phyloP scores from a whole-genome alignment of 2,888 invertebrate genomes.

The Lysandra coridon region DNA sequence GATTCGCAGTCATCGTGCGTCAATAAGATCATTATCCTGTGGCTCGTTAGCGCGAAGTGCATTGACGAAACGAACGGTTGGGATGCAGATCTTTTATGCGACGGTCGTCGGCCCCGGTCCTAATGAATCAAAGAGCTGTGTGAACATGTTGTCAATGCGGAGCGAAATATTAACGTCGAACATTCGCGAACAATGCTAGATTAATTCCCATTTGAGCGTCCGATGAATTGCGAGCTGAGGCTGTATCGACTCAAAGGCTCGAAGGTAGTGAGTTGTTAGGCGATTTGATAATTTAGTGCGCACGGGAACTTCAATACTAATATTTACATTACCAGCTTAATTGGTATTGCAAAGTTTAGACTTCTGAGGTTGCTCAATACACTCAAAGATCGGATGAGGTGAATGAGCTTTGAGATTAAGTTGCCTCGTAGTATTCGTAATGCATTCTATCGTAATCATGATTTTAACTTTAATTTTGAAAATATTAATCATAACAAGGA shows the following conservation, averaged over 20 bases:
- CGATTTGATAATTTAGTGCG: constrained; percentile 21
- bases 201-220: constrained; percentile 72
- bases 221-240: constrained; percentile 60
- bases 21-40: constrained; percentile 71
- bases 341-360: constrained; percentile 10
- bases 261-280: not conserved
- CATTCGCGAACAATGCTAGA: constrained; percentile 65
- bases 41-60: constrained; percentile 71
- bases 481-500: no score
- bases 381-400: not conserved
- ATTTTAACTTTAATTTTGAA: not conserved
- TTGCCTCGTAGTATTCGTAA: not conserved
- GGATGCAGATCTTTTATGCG: constrained; percentile 70
- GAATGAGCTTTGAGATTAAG: not conserved
- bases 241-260: constrained; percentile 29
- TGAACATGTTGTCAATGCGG: constrained; percentile 70
- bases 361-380: not conserved
- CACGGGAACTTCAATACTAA: not conserved
- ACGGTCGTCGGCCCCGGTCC: constrained; percentile 69
- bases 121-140: constrained; percentile 75
- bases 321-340: not conserved
- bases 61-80: constrained; percentile 66
- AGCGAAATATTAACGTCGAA: constrained; percentile 68
- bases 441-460: not conserved
- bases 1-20: constrained; percentile 26